Conservation (phyloP, 2,888 invertebrate genomes). For the Hyalella azteca region DNA sequence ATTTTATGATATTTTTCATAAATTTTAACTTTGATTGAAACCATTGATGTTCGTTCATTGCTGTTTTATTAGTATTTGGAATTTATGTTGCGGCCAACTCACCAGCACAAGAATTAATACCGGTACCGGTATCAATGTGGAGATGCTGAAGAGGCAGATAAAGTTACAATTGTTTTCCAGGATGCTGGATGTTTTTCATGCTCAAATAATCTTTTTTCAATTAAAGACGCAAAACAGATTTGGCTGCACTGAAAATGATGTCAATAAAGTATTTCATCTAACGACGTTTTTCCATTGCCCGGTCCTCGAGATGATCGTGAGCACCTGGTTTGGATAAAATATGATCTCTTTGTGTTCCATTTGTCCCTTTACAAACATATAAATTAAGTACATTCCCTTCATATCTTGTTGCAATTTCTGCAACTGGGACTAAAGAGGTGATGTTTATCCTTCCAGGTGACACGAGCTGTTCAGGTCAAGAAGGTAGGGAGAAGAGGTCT, state of each 20-base stretch:
- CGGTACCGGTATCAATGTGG: too few relatives aligned
- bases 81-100: too few relatives aligned
- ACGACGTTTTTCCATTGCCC: neutral
- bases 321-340: conserved; percentile 28
- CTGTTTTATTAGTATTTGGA: too few relatives aligned
- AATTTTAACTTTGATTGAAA: too few relatives aligned
- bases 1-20: too few relatives aligned
- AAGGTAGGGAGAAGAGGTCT: conserved; percentile 4
- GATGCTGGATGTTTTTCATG: too few relatives aligned
- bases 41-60: too few relatives aligned
- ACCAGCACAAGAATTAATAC: too few relatives aligned
- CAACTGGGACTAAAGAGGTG: conserved; percentile 32
- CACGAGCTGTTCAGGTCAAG: neutral
- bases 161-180: too few relatives aligned
- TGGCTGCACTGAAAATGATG: neutral
- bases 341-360: conserved; percentile 12
- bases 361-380: neutral
- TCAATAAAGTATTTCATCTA: neutral
- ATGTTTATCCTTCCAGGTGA: conserved; percentile 37
- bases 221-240: too few relatives aligned
- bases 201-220: too few relatives aligned
- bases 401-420: conserved; percentile 14
- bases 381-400: neutral
- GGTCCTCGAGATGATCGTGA: neutral
- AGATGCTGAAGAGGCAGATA: too few relatives aligned